Percentiles rank a stretch among this genome's conserved stretches.
Evolutionary conservation across 2,797 vertebrate genomes (phyloP).

Genomic region (Hafferia zeledoni): DNA sequence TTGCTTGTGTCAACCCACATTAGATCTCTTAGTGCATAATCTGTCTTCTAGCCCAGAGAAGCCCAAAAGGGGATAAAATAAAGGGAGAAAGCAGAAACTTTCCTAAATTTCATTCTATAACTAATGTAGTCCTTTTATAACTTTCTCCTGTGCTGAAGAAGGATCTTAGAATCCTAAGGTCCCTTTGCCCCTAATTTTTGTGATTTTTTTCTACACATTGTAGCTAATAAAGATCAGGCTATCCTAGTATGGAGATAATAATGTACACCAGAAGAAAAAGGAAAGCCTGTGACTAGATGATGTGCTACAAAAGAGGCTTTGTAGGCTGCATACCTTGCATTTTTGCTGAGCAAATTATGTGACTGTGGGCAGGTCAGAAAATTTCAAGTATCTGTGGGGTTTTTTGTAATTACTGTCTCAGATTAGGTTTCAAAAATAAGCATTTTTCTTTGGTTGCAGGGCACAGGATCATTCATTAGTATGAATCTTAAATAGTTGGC

Average conservation of each 20-base stretch:
- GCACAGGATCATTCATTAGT: background rate
- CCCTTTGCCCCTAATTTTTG: background rate
- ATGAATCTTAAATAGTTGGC: background rate
- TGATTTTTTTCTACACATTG: background rate
- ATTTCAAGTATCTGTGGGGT: slow-evolving; percentile 1
- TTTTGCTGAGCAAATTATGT: slow-evolving; percentile 11
- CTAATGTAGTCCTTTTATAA: background rate
- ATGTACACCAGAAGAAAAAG: background rate
- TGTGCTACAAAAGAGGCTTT: slow-evolving; percentile 20
- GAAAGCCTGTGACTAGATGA: background rate
- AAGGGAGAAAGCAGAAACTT: background rate
- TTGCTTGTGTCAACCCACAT: background rate
- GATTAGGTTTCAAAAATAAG: background rate
- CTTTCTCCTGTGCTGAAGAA: background rate
- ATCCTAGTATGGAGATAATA: background rate
- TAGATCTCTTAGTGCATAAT: background rate
- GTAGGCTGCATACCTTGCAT: slow-evolving; percentile 44
- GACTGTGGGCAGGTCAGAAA: slow-evolving; percentile 44
- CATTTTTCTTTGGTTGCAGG: background rate
- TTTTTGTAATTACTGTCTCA: background rate
- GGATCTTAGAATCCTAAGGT: background rate
- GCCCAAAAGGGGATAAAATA: background rate
- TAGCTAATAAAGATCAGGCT: background rate
- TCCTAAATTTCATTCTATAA: background rate
- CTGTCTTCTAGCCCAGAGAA: background rate